Evolutionary conservation across 2,113 vertebrate species (phyloP).

Genomic region (Lamprotornis superbus): DNA sequence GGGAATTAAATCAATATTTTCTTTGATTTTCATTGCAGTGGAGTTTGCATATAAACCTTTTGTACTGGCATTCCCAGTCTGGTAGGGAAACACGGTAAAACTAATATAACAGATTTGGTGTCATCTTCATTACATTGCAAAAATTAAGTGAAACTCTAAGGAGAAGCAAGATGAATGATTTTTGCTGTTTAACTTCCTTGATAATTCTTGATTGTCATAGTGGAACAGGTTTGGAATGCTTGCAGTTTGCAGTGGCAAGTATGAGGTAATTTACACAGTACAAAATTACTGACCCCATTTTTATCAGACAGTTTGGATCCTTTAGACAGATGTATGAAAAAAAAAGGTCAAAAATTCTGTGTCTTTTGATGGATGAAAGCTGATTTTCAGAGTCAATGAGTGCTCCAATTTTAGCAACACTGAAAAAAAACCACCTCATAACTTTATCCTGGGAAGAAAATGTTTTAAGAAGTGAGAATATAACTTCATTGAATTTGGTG

Average conservation of each 20-base stretch:
- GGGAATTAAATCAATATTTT: conserved; percentile 78
- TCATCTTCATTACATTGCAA: background rate
- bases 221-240: background rate
- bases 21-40: conserved; percentile 54
- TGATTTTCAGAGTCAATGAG: background rate
- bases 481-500: background rate
- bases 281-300: background rate
- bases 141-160: background rate
- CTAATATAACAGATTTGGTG: background rate
- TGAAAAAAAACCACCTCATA: background rate
- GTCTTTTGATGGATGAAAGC: background rate
- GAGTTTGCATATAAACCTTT: background rate
- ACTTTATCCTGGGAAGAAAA: background rate
- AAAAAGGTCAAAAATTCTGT: background rate
- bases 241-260: background rate
- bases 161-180: background rate
- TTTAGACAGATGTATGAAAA: background rate
- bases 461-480: background rate
- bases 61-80: background rate
- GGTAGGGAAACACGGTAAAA: background rate
- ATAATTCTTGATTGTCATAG: background rate
- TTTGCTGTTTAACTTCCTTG: background rate
- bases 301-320: background rate
- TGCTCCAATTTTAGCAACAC: background rate
- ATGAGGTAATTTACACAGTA: background rate